Conservation (phyloP, 2,113 vertebrate genomes). For the Chaetodon auriga region DNA sequence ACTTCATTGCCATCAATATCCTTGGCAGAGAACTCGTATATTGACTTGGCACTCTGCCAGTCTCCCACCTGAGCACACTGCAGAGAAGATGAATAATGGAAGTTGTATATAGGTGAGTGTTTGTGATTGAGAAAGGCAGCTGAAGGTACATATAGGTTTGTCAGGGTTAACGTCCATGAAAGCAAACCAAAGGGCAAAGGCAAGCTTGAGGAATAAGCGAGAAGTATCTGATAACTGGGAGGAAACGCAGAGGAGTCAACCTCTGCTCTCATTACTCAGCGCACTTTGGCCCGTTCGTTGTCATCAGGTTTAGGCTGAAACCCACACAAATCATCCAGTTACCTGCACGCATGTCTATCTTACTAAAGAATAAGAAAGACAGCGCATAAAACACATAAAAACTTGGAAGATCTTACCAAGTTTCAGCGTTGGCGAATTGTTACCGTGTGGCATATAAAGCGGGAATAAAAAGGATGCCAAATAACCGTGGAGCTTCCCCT, state of each 20-base stretch:
- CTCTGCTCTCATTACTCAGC: neutral
- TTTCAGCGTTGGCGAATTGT: neutral
- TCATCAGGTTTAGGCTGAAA: neutral
- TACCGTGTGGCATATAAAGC: neutral
- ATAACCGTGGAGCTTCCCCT: neutral
- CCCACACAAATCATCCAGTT: too few species aligned
- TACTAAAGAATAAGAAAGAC: neutral
- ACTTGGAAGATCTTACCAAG: too few species aligned
- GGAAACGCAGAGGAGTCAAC: neutral
- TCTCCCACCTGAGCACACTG: constrained; percentile 89
- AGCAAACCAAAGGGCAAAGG: constrained; percentile 22
- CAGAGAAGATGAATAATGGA: neutral
- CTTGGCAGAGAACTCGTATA: constrained; percentile 91
- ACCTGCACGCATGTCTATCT: neutral
- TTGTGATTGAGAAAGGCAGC: constrained; percentile 1
- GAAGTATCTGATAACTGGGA: neutral
- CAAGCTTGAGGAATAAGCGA: neutral
- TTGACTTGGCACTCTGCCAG: constrained; percentile 88
- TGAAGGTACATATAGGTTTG: too few species aligned
- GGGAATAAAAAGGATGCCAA: neutral
- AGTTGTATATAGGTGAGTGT: fast-evolving
- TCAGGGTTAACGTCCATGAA: neutral
- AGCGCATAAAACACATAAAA: neutral
- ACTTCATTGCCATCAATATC: constrained; percentile 92
- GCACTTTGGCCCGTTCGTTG: constrained; percentile 19